Evolutionary conservation across 2,888 invertebrate genomes (phyloP).

Genomic region (Thalpophila matura): DNA sequence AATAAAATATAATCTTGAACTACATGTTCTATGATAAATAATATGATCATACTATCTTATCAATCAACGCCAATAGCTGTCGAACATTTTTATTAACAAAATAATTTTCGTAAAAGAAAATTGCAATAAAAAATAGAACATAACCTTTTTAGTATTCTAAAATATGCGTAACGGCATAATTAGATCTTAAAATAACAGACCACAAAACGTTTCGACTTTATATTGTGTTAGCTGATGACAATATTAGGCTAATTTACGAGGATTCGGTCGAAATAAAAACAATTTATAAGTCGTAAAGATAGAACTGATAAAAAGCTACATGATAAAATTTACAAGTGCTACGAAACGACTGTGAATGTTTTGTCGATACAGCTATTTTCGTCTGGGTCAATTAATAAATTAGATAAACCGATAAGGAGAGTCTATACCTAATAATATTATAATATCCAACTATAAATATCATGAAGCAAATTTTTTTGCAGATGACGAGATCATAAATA

Average conservation of each 20-base stretch:
- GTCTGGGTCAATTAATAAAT: slow-evolving; percentile 5
- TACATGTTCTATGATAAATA: too few relatives aligned
- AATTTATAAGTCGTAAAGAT: slow-evolving; percentile 42
- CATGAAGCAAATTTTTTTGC: too few relatives aligned
- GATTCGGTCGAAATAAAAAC: slow-evolving; percentile 20
- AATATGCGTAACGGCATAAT: slow-evolving; percentile 16
- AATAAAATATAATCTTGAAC: too few relatives aligned
- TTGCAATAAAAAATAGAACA: neutral
- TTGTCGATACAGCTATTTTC: slow-evolving; percentile 24
- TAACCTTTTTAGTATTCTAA: slow-evolving; percentile 9
- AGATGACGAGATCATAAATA: too few relatives aligned
- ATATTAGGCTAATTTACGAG: slow-evolving; percentile 34
- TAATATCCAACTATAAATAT: too few relatives aligned
- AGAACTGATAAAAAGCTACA: slow-evolving; percentile 24
- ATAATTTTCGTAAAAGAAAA: neutral
- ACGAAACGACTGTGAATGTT: neutral
- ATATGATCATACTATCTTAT: too few relatives aligned
- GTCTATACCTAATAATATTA: too few relatives aligned
- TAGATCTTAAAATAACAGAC: slow-evolving; percentile 2
- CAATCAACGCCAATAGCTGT: neutral
- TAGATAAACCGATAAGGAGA: slow-evolving; percentile 10
- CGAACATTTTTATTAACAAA: too few relatives aligned
- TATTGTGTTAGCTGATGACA: slow-evolving; percentile 26
- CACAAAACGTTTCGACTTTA: slow-evolving; percentile 8
- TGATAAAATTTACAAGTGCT: slow-evolving; percentile 13